Conservation (phyloP, 2,888 invertebrate species). For the Trypoxylon attenuatum region DNA sequence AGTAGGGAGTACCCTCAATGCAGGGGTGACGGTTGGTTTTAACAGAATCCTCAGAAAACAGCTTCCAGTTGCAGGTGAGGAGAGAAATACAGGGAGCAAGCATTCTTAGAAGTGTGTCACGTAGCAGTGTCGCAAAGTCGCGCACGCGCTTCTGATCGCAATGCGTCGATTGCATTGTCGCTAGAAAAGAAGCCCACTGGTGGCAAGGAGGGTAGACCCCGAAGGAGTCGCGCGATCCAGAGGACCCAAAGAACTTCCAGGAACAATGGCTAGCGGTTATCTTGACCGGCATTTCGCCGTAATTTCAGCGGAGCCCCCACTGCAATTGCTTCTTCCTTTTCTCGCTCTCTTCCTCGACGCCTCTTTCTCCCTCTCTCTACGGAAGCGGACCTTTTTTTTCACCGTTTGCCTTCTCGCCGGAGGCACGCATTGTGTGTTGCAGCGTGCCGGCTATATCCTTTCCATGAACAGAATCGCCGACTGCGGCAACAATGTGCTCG, state of each 20-base stretch:
- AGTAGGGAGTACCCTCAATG: no score
- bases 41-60: no score
- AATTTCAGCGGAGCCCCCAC: conserved; percentile 43
- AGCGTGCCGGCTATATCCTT: conserved; percentile 20
- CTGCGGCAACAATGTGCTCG: conserved; percentile 20
- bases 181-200: conserved; percentile 4
- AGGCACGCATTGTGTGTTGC: conserved; percentile 31
- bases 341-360: no score
- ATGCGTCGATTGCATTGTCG: conserved; percentile 19
- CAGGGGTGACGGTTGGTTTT: no score
- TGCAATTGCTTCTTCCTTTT: no score
- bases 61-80: no score
- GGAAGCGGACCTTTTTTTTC: conserved; percentile 13
- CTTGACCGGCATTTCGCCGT: conserved; percentile 37
- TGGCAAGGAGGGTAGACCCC: not conserved
- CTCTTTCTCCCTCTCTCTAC: conserved; percentile 2
- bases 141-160: conserved; percentile 7
- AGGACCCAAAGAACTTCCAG: conserved; percentile 13
- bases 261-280: conserved; percentile 43
- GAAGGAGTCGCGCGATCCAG: not conserved
- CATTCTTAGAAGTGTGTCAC: conserved; percentile 24
- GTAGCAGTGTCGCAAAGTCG: not conserved
- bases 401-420: conserved; percentile 29
- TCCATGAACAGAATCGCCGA: conserved; percentile 23
- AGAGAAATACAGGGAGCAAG: not conserved